These are phyloP conservation scores for Rattus rattus DNA, from an alignment of 2,113 vertebrate genomes.

Conservation along the genomic window DNA sequence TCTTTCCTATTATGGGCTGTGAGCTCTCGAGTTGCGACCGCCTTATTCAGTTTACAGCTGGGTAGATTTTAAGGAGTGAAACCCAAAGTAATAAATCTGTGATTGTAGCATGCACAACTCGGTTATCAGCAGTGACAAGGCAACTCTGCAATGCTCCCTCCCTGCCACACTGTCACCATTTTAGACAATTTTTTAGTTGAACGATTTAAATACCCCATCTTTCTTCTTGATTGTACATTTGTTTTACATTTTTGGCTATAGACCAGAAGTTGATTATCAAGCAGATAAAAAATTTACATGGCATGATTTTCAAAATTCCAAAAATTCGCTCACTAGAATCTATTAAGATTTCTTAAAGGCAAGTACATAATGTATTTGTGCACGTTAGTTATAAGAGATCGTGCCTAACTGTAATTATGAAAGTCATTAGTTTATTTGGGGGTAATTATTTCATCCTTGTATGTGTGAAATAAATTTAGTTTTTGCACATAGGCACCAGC, in stretches of 20 bases:
- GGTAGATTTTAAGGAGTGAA: constrained; percentile 47
- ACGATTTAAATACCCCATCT: constrained; percentile 47
- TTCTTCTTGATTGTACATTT: constrained; percentile 23
- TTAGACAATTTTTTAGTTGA: constrained; percentile 16
- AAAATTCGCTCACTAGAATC: constrained; percentile 15
- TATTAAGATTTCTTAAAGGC: constrained; percentile 47
- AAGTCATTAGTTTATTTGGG: constrained; percentile 25
- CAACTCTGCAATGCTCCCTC: constrained; percentile 42
- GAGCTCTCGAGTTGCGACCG: background rate
- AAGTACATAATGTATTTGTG: constrained; percentile 41
- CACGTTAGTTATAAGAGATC: constrained; percentile 67
- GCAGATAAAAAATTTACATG: constrained; percentile 53
- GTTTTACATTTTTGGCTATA: constrained; percentile 33
- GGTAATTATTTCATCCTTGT: constrained; percentile 43
- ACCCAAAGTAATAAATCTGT: constrained; percentile 27
- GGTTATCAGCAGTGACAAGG: constrained; percentile 10
- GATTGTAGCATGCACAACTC: constrained; percentile 7
- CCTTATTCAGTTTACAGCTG: background rate
- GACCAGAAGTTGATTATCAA: constrained; percentile 32
- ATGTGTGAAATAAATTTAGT: constrained; percentile 60
- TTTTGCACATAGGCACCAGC: constrained; percentile 50
- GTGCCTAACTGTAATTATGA: constrained; percentile 38
- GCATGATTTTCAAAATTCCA: constrained; percentile 50
- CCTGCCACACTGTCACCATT: constrained; percentile 31
- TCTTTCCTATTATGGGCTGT: constrained; percentile 20